Evolutionary conservation across 2,113 vertebrate species (phyloP).

Genomic region (Nothobranchius furzeri): DNA sequence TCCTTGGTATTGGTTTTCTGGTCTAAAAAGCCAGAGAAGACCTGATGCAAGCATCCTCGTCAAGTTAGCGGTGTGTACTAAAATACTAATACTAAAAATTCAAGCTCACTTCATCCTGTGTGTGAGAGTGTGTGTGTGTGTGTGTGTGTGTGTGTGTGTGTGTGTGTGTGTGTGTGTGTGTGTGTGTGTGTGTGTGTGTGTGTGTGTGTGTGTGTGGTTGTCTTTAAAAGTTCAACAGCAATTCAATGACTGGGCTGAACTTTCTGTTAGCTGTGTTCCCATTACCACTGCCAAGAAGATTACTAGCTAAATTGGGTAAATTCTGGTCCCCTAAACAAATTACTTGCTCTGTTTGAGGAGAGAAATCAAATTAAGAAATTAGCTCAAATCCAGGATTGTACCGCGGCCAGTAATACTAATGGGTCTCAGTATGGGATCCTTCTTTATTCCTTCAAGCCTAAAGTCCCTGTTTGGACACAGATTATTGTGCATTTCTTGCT

Average conservation of each 20-base stretch:
- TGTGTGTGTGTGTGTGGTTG: conserved; percentile 3
- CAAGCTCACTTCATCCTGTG: no score
- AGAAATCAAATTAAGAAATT: conserved; percentile 76
- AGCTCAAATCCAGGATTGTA: conserved; percentile 61
- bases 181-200: conserved; percentile 5
- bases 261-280: conserved; percentile 67
- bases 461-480: conserved; percentile 16
- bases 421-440: conserved; percentile 49
- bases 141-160: no score
- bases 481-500: conserved; percentile 33
- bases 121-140: no score
- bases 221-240: conserved; percentile 46
- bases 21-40: conserved; percentile 10
- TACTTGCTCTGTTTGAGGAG: conserved; percentile 78
- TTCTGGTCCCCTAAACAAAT: conserved; percentile 78
- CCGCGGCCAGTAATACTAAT: conserved; percentile 50
- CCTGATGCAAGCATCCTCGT: no score
- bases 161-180: no score
- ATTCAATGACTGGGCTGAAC: conserved; percentile 58
- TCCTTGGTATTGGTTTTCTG: background rate
- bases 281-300: conserved; percentile 73
- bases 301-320: conserved; percentile 75
- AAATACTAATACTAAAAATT: no score
- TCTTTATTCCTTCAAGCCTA: conserved; percentile 36
- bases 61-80: no score